These are phyloP conservation scores for Enhydra lutris DNA, from an alignment of 2,113 vertebrate genomes.

Conservation along the genomic window DNA sequence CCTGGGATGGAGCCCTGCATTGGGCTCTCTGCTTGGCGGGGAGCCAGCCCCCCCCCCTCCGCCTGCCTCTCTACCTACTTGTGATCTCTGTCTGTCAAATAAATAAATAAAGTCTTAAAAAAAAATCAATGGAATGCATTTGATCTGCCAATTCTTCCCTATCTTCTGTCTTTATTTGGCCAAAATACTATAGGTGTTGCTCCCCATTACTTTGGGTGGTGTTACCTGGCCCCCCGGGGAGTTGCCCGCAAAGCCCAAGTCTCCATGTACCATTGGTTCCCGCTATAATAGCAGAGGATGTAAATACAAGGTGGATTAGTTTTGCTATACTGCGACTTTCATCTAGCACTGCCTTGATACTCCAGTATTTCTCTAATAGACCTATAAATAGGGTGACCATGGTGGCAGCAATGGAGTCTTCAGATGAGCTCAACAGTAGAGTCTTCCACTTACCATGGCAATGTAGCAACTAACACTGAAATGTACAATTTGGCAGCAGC, in stretches of 20 bases:
- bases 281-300: background rate
- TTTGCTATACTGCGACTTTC: background rate
- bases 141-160: background rate
- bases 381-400: background rate
- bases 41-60: too few relatives aligned
- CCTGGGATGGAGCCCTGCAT: too few relatives aligned
- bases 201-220: background rate
- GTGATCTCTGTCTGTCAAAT: too few relatives aligned
- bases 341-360: background rate
- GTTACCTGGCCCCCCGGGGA: background rate
- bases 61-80: too few relatives aligned
- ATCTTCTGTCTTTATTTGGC: background rate
- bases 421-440: background rate
- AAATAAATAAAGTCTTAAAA: too few relatives aligned
- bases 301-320: background rate
- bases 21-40: too few relatives aligned
- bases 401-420: background rate
- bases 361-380: background rate
- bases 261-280: background rate
- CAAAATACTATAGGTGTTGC: background rate
- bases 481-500: background rate
- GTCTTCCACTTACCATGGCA: background rate
- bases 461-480: background rate
- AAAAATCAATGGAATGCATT: background rate
- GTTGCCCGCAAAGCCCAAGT: background rate